phyloP scores from a whole-genome alignment of 2,113 vertebrate species.

The Chascanopsetta lugubris region DNA sequence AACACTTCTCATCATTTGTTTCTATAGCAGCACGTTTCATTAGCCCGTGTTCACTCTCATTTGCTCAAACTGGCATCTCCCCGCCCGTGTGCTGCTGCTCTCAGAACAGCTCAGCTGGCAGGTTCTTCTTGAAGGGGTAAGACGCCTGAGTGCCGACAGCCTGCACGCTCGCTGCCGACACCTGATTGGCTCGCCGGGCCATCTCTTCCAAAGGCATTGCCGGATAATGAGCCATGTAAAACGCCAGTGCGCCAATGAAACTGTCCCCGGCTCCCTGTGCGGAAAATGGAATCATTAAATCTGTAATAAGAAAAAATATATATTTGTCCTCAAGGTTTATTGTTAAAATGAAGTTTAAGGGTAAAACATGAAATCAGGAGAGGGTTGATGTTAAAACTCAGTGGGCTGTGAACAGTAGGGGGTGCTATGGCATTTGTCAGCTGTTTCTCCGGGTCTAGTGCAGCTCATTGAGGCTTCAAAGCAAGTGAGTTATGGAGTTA shows the following conservation, averaged over 20 bases:
- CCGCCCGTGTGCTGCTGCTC: background rate
- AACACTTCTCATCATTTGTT: background rate
- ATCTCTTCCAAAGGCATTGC: slow-evolving; percentile 88
- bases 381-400: background rate
- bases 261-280: slow-evolving; percentile 96
- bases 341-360: no score
- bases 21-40: slow-evolving; percentile 1
- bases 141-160: slow-evolving; percentile 89
- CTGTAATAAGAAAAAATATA: no score
- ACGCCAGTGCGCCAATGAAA: slow-evolving; percentile 93
- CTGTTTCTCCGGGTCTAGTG: background rate
- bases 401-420: slow-evolving; percentile 68
- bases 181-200: slow-evolving; percentile 86
- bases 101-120: slow-evolving; percentile 85
- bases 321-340: no score
- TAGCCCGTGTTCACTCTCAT: background rate
- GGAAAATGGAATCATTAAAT: slow-evolving; percentile 45
- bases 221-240: slow-evolving; percentile 90
- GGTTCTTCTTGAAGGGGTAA: slow-evolving; percentile 85
- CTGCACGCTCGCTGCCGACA: slow-evolving; percentile 89
- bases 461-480: background rate
- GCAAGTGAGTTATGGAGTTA: slow-evolving; percentile 3
- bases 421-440: slow-evolving; percentile 73
- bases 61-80: background rate
- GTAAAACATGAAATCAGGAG: background rate